A percentile compares a stretch with the other conserved stretches of the same genome.
These are phyloP conservation scores for Cygnus buccinator DNA, from an alignment of 2,113 vertebrate species.

Conservation along the genomic window DNA sequence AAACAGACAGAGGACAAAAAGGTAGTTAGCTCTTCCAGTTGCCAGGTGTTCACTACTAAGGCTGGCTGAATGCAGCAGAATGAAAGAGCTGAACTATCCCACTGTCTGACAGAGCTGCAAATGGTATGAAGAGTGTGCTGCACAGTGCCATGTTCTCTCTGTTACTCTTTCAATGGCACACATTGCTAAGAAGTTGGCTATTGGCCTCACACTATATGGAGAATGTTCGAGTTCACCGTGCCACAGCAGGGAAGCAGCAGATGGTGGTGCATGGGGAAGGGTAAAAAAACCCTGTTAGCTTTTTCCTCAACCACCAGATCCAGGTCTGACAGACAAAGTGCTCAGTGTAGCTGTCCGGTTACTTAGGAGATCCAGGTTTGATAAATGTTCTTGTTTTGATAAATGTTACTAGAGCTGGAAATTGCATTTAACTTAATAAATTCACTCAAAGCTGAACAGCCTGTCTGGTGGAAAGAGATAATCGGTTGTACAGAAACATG, in stretches of 20 bases:
- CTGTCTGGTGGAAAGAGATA: neutral
- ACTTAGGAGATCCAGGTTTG: neutral
- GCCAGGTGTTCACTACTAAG: neutral
- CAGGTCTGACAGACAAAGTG: neutral
- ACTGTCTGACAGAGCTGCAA: neutral
- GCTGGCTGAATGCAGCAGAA: neutral
- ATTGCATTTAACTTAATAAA: neutral
- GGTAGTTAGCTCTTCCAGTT: neutral
- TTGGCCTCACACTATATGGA: accelerated
- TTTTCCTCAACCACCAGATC: neutral
- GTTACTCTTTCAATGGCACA: neutral
- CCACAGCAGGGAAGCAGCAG: neutral
- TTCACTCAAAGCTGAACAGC: neutral
- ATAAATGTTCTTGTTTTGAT: neutral
- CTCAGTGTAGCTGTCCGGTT: neutral
- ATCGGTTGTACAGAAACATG: neutral
- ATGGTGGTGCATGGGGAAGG: neutral
- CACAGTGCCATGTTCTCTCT: neutral
- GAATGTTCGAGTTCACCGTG: accelerated
- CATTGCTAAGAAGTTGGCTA: neutral
- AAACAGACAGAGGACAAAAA: neutral
- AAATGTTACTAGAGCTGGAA: neutral
- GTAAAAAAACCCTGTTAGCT: neutral
- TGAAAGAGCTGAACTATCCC: neutral
- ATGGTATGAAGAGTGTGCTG: neutral